Evolutionary conservation across 2,113 vertebrate species (phyloP).

Genomic region (Tachycineta bicolor): DNA sequence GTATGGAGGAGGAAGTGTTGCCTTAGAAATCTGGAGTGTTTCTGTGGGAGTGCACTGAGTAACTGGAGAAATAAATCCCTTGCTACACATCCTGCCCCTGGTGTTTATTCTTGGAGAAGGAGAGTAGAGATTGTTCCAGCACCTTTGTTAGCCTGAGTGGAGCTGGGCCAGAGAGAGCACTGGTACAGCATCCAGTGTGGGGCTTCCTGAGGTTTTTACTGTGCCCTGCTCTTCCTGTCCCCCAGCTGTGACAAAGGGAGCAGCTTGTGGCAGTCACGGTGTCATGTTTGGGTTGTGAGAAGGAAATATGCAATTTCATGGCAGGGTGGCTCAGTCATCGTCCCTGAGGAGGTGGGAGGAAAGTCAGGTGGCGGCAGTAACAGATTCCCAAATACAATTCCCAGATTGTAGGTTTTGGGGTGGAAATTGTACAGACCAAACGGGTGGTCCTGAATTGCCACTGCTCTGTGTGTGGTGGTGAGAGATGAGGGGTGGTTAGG

Average conservation of each 20-base stretch:
- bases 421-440: background rate
- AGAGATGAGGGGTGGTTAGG: background rate
- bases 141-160: background rate
- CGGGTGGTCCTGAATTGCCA: background rate
- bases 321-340: background rate
- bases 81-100: background rate
- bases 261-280: background rate
- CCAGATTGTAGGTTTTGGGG: background rate
- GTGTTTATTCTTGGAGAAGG: background rate
- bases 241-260: background rate
- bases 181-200: background rate
- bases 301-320: background rate
- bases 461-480: background rate
- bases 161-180: background rate
- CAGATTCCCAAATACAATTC: background rate
- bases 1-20: background rate
- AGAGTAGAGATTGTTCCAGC: background rate
- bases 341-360: background rate
- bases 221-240: background rate
- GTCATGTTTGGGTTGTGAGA: background rate
- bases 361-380: background rate
- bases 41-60: background rate
- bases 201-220: background rate
- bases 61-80: background rate
- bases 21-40: background rate